These are phyloP conservation scores for Tridacna crocea DNA, from an alignment of 2,888 invertebrate genomes.

Conservation along the genomic window DNA sequence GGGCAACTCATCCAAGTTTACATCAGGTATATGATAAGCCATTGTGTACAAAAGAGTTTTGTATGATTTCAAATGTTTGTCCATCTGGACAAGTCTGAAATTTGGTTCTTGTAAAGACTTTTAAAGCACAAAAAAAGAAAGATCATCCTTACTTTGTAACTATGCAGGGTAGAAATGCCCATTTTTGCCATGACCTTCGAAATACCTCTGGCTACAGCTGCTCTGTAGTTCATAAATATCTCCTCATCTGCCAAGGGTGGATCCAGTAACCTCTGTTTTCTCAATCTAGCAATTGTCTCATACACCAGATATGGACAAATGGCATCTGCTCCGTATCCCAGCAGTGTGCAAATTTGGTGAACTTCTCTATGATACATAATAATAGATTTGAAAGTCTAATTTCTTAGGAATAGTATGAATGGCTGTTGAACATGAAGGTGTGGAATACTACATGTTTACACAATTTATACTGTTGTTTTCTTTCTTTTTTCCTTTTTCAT, in stretches of 20 bases:
- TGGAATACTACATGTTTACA: too few species aligned
- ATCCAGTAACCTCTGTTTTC: conserved; percentile 94
- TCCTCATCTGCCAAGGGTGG: conserved; percentile 90
- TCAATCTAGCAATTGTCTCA: conserved; percentile 94
- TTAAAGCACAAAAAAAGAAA: too few species aligned
- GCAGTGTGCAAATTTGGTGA: conserved; percentile 97
- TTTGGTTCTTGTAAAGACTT: too few species aligned
- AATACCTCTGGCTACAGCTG: conserved; percentile 95
- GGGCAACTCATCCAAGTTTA: too few species aligned
- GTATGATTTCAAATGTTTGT: too few species aligned
- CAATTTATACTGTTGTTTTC: too few species aligned
- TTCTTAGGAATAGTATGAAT: too few species aligned
- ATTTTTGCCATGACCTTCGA: conserved; percentile 99
- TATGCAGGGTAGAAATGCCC: conserved; percentile 99
- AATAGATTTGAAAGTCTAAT: neutral
- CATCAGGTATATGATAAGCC: too few species aligned
- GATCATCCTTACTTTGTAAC: conserved; percentile 90
- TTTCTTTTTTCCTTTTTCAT: too few species aligned
- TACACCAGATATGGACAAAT: conserved; percentile 98
- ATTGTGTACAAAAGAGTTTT: too few species aligned
- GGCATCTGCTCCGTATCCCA: conserved; percentile 99
- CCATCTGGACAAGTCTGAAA: too few species aligned
- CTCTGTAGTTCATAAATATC: conserved; percentile 92
- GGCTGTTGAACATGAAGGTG: too few species aligned
- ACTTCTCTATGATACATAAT: conserved; percentile 86